Base-by-base conservation (phyloP, 2,113 vertebrate genomes). In the Forbesichthys agassizii region DNA sequence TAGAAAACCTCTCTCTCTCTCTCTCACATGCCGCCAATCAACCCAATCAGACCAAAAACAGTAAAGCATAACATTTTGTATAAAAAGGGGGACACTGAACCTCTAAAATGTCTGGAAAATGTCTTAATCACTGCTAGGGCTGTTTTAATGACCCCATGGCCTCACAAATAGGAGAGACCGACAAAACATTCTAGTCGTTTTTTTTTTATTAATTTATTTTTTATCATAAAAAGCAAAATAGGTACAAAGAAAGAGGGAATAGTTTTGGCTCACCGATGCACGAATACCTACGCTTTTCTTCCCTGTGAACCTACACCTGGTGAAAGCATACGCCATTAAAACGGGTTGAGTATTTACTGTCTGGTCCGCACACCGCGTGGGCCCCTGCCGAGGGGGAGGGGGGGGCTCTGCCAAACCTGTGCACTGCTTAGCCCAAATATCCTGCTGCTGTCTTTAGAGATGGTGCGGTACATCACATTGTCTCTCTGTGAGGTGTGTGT, bases 231-330 rank as follows among this genome's bases (percentile, higher is more conserved):
- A 84, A 62, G 77, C 79, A 84, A 82, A 70, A 52, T 69, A 71
- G 71, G 71, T 71, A 65, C 68, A 74, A 86, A 97, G 93, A 95
- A 95, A 95, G 96, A 97, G 94, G 93, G 94, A 97, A 98, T 95
- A 97, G 92, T 95, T 94, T 90, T 95, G 94, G 96, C 97, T 99
- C 97, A 98, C 96, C 97, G 95, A 96, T 97, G 92, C 93, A 96
- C 93, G 95, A 93, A 98, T 98, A 99, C 97, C 97, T 98, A 99
- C 97, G 97, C 93, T 95, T 96, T 95, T 96, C 87, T 90, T 91
- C 85, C 88, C 90, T 91, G 88, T 92, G 92, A 96, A 98, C 96
- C 97, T 99, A 99, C 97, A 93, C 97, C 96, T 96, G 95, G 93
- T 96, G 97, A 96, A 89, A 90, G 83, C 96, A 96, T 95, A 88